phyloP scores from a whole-genome alignment of 2,797 vertebrate genomes.

The Betta splendens region DNA sequence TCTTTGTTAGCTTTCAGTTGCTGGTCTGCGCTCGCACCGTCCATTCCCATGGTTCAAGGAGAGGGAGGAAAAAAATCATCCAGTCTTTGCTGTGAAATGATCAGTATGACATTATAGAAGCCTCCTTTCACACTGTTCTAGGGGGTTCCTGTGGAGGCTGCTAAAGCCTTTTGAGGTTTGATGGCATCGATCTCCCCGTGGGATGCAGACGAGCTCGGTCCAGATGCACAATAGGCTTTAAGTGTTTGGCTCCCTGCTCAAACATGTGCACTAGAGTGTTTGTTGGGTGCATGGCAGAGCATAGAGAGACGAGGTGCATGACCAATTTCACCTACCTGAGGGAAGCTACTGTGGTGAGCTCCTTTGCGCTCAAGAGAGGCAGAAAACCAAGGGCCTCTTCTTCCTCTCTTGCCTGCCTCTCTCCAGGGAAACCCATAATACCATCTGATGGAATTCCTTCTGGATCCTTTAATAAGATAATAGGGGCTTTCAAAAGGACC shows the following conservation, averaged over 20 bases:
- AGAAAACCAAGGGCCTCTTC: constrained; percentile 34
- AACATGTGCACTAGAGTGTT: constrained; percentile 18
- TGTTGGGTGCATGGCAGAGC: constrained; percentile 25
- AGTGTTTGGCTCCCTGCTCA: constrained; percentile 29
- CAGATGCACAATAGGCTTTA: constrained; percentile 20
- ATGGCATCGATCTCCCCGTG: constrained; percentile 32
- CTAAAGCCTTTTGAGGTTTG: constrained; percentile 33
- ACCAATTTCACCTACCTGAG: constrained; percentile 63
- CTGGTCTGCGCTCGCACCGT: constrained; percentile 25
- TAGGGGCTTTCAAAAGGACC: constrained; percentile 44
- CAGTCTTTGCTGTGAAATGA: constrained; percentile 15
- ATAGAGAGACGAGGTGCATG: constrained; percentile 45
- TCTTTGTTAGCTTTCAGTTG: constrained; percentile 40
- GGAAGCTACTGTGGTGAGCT: constrained; percentile 36
- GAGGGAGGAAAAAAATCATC: background rate
- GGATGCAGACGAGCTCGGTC: constrained; percentile 7
- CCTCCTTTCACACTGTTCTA: constrained; percentile 6
- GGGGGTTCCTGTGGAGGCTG: constrained; percentile 6
- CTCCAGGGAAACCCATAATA: constrained; percentile 62
- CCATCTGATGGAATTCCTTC: constrained; percentile 73
- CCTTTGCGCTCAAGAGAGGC: background rate
- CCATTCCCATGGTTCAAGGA: constrained; percentile 5
- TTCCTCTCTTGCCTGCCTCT: constrained; percentile 29
- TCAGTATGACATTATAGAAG: background rate
- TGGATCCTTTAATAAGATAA: constrained; percentile 65